phyloP scores from a whole-genome alignment of 2,113 vertebrate genomes.

The Gymnobelideus leadbeateri region DNA sequence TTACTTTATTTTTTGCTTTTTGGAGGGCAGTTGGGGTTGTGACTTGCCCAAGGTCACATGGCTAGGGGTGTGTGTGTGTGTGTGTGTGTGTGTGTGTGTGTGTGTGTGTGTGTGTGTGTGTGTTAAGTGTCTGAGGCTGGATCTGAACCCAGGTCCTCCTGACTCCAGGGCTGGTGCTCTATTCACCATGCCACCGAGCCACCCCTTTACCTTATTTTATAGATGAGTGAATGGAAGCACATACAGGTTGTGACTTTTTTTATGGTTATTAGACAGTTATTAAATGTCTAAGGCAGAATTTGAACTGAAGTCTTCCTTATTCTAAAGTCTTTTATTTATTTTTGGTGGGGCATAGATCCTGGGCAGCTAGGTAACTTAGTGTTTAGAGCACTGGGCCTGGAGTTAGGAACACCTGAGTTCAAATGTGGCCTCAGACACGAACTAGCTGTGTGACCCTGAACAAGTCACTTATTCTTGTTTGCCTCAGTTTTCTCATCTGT shows the following conservation, averaged over 20 bases:
- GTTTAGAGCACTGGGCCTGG: background rate
- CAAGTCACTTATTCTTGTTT: background rate
- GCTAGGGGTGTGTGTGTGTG: too few relatives aligned
- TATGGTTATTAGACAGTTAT: background rate
- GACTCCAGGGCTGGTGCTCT: too few relatives aligned
- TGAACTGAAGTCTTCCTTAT: background rate
- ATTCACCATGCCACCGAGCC: too few relatives aligned
- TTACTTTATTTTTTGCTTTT: too few relatives aligned
- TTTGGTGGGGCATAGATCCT: background rate
- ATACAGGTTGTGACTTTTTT: background rate
- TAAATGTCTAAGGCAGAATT: background rate
- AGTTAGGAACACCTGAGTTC: background rate
- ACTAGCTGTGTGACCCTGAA: background rate
- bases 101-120: too few relatives aligned
- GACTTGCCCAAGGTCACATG: too few relatives aligned
- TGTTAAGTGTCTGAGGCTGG: too few relatives aligned
- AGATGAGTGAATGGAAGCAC: background rate
- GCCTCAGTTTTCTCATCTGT: too few relatives aligned
- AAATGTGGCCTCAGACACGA: background rate
- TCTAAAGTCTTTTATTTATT: background rate
- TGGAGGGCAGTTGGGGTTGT: too few relatives aligned
- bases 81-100: too few relatives aligned
- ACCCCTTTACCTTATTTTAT: too few relatives aligned
- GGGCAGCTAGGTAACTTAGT: background rate
- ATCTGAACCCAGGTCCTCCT: too few relatives aligned